Evolutionary conservation across 2,888 invertebrate genomes (phyloP).

Genomic region (Brachyptera risi): DNA sequence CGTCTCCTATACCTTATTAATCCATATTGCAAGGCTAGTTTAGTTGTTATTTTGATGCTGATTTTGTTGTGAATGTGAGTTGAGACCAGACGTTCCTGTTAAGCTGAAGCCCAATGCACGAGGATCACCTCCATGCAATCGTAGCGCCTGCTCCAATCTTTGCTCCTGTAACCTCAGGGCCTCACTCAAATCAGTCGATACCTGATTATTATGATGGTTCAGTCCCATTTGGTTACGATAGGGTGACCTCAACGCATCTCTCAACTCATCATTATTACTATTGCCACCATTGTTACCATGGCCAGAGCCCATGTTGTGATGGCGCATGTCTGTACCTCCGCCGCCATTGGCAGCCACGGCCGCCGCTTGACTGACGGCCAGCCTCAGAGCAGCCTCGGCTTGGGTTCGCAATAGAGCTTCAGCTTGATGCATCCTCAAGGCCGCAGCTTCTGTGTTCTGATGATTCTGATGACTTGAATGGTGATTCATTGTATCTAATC

Average conservation of each 20-base stretch:
- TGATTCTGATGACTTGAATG: conserved; percentile 39
- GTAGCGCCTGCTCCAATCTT: conserved; percentile 74
- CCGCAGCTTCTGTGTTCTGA: conserved; percentile 43
- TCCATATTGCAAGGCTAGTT: not conserved
- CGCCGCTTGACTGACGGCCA: conserved; percentile 70
- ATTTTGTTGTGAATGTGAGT: conserved; percentile 27
- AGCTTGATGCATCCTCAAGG: conserved; percentile 62
- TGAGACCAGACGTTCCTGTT: conserved; percentile 38
- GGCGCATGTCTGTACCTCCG: conserved; percentile 59
- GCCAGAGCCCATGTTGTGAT: conserved; percentile 28
- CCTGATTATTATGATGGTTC: conserved; percentile 43
- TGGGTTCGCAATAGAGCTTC: conserved; percentile 79
- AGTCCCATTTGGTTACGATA: conserved; percentile 37
- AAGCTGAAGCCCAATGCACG: conserved; percentile 74
- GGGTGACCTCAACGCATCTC: conserved; percentile 43
- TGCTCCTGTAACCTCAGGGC: conserved; percentile 63
- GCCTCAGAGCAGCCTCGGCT: conserved; percentile 76
- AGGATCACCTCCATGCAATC: conserved; percentile 70
- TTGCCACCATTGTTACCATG: conserved; percentile 41
- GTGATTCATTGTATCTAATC: conserved; percentile 34
- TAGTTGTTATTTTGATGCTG: conserved; percentile 26
- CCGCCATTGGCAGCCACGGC: conserved; percentile 47
- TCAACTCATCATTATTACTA: conserved; percentile 43
- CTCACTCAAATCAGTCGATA: conserved; percentile 62
- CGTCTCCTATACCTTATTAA: conserved; percentile 6